These are phyloP conservation scores for Sinohyriopsis cumingii DNA, from an alignment of 2,888 invertebrate genomes.

Conservation along the genomic window DNA sequence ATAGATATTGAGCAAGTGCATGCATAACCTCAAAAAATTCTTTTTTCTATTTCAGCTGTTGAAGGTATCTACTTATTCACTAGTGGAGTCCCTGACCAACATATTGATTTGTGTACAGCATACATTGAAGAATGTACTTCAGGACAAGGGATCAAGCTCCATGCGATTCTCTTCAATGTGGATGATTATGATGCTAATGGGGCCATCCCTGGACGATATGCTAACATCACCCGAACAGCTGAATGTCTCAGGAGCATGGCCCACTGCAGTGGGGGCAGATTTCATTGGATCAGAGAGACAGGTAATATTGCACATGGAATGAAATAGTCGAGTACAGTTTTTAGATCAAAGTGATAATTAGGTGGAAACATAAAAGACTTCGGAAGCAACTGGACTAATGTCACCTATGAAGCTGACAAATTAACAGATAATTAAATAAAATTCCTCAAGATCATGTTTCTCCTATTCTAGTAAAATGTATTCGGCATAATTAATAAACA, in stretches of 20 bases:
- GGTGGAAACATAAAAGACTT: too few species aligned
- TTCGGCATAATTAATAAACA: too few species aligned
- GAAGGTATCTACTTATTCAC: conserved; percentile 72
- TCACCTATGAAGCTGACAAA: too few species aligned
- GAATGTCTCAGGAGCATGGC: conserved; percentile 69
- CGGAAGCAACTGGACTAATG: too few species aligned
- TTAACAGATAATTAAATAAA: too few species aligned
- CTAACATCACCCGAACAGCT: conserved; percentile 71
- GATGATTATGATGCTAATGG: conserved; percentile 71
- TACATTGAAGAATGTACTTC: conserved; percentile 67
- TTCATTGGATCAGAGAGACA: conserved; percentile 73
- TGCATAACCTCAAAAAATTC: too few species aligned
- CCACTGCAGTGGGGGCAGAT: conserved; percentile 70
- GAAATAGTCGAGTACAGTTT: not conserved
- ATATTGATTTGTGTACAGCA: conserved; percentile 57
- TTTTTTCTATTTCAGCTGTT: conserved; percentile 40
- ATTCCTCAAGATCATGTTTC: too few species aligned
- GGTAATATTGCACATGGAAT: conserved; percentile 45
- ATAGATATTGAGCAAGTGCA: too few species aligned
- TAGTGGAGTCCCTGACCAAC: conserved; percentile 72
- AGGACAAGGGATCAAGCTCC: conserved; percentile 61
- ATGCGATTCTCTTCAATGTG: conserved; percentile 71
- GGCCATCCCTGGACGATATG: conserved; percentile 71
- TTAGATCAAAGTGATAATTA: too few species aligned
- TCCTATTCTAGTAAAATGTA: too few species aligned